These are phyloP conservation scores for Campaea margaritaria DNA, from an alignment of 2,888 invertebrate species.

Conservation along the genomic window DNA sequence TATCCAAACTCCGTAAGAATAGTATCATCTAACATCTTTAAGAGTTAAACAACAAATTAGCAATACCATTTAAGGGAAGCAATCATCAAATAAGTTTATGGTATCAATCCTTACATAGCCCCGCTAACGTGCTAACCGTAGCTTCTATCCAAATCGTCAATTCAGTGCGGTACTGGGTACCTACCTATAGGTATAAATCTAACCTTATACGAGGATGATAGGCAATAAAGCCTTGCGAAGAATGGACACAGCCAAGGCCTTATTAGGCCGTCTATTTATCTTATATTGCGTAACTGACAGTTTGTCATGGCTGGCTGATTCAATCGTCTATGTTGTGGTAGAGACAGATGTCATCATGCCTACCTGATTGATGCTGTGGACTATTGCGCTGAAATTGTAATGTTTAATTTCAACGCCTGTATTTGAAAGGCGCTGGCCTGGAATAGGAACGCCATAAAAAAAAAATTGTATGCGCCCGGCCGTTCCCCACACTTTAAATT, in stretches of 20 bases:
- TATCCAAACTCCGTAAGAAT: no score
- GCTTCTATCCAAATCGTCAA: conserved; percentile 7
- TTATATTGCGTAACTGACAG: conserved; percentile 26
- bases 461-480: no score
- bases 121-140: conserved; percentile 7
- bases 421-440: no score
- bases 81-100: conserved; percentile 3
- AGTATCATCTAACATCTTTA: neutral
- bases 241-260: conserved; percentile 30
- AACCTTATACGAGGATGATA: conserved; percentile 28
- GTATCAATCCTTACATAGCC: conserved; percentile 6
- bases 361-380: neutral
- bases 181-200: conserved; percentile 15
- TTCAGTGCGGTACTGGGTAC: conserved; percentile 4
- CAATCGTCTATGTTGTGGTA: conserved; percentile 8
- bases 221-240: conserved; percentile 34
- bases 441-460: no score
- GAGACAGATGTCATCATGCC: neutral
- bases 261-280: conserved; percentile 36
- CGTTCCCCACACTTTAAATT: no score
- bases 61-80: neutral
- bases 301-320: conserved; percentile 28
- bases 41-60: neutral
- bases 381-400: no score
- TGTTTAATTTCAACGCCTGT: no score